Conservation (phyloP, 2,888 invertebrate genomes). For the Glaucopsyche alexis region DNA sequence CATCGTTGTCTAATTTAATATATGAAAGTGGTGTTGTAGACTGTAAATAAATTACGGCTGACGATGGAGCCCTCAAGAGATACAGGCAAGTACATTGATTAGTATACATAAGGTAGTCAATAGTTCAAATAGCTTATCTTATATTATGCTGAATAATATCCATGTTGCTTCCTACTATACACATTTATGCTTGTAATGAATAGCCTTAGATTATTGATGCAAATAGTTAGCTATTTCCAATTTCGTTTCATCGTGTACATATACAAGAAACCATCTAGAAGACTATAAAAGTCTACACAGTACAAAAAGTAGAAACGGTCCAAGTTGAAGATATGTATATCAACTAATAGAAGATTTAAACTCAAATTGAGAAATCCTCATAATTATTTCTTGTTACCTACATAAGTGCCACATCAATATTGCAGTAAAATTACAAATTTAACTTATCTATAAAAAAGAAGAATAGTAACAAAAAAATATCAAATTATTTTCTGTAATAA, state of each 20-base stretch:
- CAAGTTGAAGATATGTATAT: too few species aligned
- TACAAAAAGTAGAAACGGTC: too few species aligned
- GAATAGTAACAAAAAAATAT: too few species aligned
- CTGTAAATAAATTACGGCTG: slow-evolving; percentile 56
- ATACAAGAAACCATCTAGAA: background rate
- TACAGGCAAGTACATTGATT: slow-evolving; percentile 58
- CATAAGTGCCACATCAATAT: too few species aligned
- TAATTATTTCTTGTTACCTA: too few species aligned
- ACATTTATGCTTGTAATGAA: background rate
- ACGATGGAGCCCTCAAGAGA: slow-evolving; percentile 78
- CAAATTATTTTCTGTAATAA: too few species aligned
- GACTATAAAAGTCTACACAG: background rate
- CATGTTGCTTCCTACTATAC: background rate
- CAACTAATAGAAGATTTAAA: too few species aligned
- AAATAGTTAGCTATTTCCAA: background rate
- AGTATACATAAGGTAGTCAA: background rate
- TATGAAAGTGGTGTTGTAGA: slow-evolving; percentile 71
- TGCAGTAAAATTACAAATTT: too few species aligned
- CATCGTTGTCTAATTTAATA: slow-evolving; percentile 73
- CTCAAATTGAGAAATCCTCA: too few species aligned
- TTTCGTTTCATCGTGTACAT: background rate
- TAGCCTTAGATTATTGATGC: background rate
- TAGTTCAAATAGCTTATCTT: background rate
- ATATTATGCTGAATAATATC: background rate
- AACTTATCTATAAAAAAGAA: too few species aligned